Base-by-base conservation (phyloP, 2,888 invertebrate genomes). In the Rutpela maculata region DNA sequence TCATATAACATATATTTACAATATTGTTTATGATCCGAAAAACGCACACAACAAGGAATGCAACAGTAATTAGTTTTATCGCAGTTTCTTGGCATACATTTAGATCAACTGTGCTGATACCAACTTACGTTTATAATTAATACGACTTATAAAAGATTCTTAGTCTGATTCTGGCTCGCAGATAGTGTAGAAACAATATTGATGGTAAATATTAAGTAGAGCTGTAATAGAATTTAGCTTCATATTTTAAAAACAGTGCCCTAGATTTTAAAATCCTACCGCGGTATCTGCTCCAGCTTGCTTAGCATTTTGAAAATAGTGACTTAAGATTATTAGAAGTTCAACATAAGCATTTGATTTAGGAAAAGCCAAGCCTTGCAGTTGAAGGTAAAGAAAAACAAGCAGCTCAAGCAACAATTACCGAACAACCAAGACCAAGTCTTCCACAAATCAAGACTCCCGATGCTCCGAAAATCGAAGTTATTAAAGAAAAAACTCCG, bases 381-480 rank as follows among this genome's bases (percentile, higher is more conserved):
- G 70, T 83, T 19, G 84, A 85, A 76, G 80, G 79, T 31, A 85
- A 84, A 78, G 82, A 83, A 67, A 84, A 83, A 69, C 77, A 73
- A 57, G 75, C 78, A 12, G 56, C 78, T 15, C 79, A 83, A 18
- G 79, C 82, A 11, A 71, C 78, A 10, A 75, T 81, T 31, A 74
- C 74, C 17, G 87, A 88, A 56, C 82, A 81, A 74, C 83, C 81
- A 56, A 86, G 88, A 82, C 92, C 81, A 91, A 91, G 83, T 63
- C 78, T 87, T 50, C 94, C 95, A 2, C 94, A 94, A 90, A 95
- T 95, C 83, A 94, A 94, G 84, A 93, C 93, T 65, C 94, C 94
- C 10, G 93, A 93, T 65, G 93, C 96, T 77, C 96, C 96, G 11
- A 96, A 96, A 90, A 96, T 97, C 87, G 97, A 97, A 89, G 96